phyloP scores from a whole-genome alignment of 2,797 vertebrate genomes.

The Melanotaenia trifasciata region DNA sequence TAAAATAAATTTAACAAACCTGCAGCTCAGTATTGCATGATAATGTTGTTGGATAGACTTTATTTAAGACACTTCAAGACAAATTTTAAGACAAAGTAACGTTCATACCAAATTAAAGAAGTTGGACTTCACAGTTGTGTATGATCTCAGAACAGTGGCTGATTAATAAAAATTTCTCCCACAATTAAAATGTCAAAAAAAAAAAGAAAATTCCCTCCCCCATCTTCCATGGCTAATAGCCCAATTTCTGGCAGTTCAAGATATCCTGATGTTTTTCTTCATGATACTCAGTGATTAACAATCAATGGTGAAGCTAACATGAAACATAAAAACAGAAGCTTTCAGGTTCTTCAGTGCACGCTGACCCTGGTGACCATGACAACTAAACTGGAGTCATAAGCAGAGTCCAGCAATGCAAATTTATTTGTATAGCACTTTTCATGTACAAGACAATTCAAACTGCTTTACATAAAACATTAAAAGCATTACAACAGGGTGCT shows the following conservation, averaged over 20 bases:
- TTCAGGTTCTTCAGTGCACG: slow-evolving; percentile 12
- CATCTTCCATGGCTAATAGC: neutral
- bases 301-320: slow-evolving; percentile 29
- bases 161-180: neutral
- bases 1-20: neutral
- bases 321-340: slow-evolving; percentile 3
- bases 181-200: neutral
- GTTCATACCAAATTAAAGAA: neutral
- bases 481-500: too few relatives aligned
- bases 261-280: neutral
- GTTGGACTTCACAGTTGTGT: neutral
- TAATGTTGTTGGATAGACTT: neutral
- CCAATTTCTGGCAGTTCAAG: neutral
- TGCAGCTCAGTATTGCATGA: neutral
- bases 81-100: neutral
- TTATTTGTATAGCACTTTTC: too few relatives aligned
- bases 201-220: neutral
- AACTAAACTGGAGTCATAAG: slow-evolving; percentile 1
- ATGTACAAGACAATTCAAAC: too few relatives aligned
- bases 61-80: too few relatives aligned
- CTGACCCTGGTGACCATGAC: slow-evolving; percentile 15
- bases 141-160: neutral
- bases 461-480: too few relatives aligned
- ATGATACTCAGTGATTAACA: slow-evolving; percentile 36
- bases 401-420: neutral